Conservation (phyloP, 1,140 invertebrate genomes). For the Apolygus lucorum region DNA sequence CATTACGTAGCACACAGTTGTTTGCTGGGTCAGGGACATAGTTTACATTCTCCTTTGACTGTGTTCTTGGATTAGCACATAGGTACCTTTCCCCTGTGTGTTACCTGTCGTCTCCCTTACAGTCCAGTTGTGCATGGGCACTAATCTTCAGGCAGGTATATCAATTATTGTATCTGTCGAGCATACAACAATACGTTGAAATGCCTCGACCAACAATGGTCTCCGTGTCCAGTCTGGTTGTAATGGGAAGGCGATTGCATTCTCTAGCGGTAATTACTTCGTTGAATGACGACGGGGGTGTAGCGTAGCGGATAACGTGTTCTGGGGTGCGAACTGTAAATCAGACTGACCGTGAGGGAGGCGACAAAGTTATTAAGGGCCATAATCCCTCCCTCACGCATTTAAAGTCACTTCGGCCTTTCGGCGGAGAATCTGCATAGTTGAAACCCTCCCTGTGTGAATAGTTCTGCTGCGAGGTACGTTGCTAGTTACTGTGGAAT, state of each 20-base stretch:
- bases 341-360: constrained; percentile 3
- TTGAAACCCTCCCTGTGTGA: too few species aligned
- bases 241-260: constrained; percentile 11
- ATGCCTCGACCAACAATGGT: neutral
- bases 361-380: neutral
- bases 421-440: too few species aligned
- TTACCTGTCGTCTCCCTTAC: too few species aligned
- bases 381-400: neutral
- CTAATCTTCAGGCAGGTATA: neutral
- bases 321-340: neutral
- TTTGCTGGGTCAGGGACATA: too few species aligned
- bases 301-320: too few species aligned
- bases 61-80: too few species aligned
- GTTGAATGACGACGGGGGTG: neutral
- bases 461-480: too few species aligned
- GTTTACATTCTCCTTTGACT: too few species aligned
- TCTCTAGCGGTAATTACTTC: neutral
- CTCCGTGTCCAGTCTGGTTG: neutral
- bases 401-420: too few species aligned
- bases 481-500: too few species aligned
- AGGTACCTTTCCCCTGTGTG: too few species aligned
- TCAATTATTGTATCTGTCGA: neutral
- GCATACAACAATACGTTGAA: neutral
- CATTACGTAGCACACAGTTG: too few species aligned
- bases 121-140: neutral